A percentile compares a stretch with the other conserved stretches of the same genome.
phyloP scores from a whole-genome alignment of 1,140 invertebrate genomes.

The Mizuhopecten yessoensis region DNA sequence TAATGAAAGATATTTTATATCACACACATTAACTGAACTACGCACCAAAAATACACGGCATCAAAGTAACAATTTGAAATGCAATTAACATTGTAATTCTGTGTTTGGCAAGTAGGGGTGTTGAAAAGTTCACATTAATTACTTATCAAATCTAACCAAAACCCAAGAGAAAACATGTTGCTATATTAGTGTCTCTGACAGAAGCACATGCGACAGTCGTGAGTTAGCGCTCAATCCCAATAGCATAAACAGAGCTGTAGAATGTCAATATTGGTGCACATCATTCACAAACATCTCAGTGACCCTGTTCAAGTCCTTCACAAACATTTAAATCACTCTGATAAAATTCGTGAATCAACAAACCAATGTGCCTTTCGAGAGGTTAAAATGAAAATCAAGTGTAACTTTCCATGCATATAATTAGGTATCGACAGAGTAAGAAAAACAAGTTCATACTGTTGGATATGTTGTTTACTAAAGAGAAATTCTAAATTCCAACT shows the following conservation, averaged over 20 bases:
- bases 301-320: background rate
- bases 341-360: constrained; percentile 26
- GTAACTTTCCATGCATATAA: background rate
- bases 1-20: background rate
- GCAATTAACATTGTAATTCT: background rate
- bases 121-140: background rate
- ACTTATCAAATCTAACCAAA: constrained; percentile 8
- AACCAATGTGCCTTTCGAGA: constrained; percentile 17
- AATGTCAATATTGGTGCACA: constrained; percentile 11
- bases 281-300: constrained; percentile 33
- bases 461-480: background rate
- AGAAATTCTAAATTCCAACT: background rate
- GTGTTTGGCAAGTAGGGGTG: too few species aligned
- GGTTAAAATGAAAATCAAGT: constrained; percentile 20
- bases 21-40: background rate
- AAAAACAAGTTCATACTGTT: background rate
- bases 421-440: background rate
- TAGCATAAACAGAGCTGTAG: background rate
- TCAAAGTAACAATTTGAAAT: background rate
- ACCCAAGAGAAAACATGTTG: background rate
- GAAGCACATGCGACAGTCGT: background rate
- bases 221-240: background rate
- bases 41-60: background rate
- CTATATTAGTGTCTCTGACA: background rate
- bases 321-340: constrained; percentile 20